Conservation (phyloP, 2,113 vertebrate species). For the Myrmecophaga tridactyla region DNA sequence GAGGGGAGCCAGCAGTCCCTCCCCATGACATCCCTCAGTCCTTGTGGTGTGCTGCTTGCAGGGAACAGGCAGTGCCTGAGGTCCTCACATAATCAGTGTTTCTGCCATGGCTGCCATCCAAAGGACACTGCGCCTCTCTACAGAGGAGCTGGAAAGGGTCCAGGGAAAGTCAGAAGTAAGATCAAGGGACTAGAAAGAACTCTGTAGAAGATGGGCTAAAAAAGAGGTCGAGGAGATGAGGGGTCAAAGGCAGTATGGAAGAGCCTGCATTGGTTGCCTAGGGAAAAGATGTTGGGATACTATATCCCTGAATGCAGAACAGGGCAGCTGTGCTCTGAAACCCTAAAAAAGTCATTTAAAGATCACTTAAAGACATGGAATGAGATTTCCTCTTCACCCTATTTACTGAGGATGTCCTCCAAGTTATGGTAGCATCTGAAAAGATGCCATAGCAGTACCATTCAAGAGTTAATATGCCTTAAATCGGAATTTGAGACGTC, state of each 20-base stretch:
- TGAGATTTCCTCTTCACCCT: background rate
- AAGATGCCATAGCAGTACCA: background rate
- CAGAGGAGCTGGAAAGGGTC: background rate
- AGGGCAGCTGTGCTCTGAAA: background rate
- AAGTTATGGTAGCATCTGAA: background rate
- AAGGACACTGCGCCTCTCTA: slow-evolving; percentile 1
- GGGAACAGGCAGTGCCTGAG: slow-evolving; percentile 29
- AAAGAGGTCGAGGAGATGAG: background rate
- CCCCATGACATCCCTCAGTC: background rate
- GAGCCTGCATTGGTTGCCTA: background rate
- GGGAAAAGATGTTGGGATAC: background rate
- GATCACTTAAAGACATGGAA: background rate
- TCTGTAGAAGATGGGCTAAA: background rate
- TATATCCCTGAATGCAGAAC: background rate
- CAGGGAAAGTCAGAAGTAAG: background rate
- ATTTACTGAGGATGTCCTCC: background rate
- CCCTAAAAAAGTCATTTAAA: background rate
- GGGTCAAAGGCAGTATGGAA: background rate
- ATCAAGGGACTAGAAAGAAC: background rate
- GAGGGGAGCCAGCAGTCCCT: background rate
- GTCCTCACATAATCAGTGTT: slow-evolving; percentile 4
- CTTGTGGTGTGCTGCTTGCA: background rate
- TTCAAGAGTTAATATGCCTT: background rate
- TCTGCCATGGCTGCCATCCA: background rate
- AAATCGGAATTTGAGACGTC: background rate